These are phyloP conservation scores for Palythoa caribaeorum DNA, from an alignment of 92 coral and sea anemone genomes.

Conservation along the genomic window DNA sequence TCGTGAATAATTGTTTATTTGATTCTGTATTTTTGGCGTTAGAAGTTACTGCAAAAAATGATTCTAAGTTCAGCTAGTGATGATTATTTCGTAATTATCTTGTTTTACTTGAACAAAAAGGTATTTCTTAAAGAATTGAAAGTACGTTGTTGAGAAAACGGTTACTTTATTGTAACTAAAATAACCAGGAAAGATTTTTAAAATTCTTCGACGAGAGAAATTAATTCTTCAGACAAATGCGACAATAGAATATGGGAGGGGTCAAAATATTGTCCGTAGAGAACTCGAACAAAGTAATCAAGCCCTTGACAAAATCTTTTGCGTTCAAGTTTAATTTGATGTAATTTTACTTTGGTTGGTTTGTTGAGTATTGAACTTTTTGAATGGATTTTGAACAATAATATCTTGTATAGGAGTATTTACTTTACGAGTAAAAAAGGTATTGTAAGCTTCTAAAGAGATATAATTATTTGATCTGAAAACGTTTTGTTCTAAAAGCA, in stretches of 20 bases:
- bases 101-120: neutral
- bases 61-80: neutral
- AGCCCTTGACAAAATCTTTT: neutral
- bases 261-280: neutral
- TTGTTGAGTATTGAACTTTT: neutral
- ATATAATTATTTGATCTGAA: neutral
- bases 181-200: neutral
- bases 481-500: slow-evolving; percentile 14
- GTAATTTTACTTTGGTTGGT: neutral
- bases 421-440: slow-evolving; percentile 6
- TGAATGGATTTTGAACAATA: neutral
- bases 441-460: neutral
- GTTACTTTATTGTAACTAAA: neutral
- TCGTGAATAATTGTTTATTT: neutral
- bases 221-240: neutral
- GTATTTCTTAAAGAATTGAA: neutral
- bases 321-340: too few species aligned
- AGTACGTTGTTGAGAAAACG: neutral
- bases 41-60: neutral
- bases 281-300: neutral
- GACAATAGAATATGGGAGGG: neutral
- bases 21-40: neutral
- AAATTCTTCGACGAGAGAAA: neutral
- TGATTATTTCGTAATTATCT: neutral
- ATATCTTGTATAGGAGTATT: neutral